Conservation (phyloP, 1,140 invertebrate genomes). For the Parapsyche elsis region DNA sequence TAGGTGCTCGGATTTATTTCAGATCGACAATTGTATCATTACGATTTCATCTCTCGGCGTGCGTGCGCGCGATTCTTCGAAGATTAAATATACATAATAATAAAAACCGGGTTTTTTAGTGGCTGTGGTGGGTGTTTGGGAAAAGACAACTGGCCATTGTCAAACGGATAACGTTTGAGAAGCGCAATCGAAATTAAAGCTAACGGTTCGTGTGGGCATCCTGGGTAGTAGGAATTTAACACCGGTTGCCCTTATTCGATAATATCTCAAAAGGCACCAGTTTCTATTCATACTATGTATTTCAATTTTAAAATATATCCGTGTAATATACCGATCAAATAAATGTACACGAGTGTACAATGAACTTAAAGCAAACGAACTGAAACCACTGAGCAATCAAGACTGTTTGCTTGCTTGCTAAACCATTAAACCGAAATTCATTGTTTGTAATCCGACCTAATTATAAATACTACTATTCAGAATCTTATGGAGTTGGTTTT, state of each 20-base stretch:
- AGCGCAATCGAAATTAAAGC: background rate
- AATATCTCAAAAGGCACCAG: background rate
- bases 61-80: background rate
- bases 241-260: conserved; percentile 6
- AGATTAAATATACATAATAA: no score
- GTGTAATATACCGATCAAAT: background rate
- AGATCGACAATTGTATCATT: background rate
- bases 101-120: no score
- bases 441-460: conserved; percentile 5
- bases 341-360: background rate
- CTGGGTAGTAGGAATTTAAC: conserved; percentile 8
- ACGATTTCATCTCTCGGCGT: background rate
- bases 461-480: background rate
- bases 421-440: conserved; percentile 14
- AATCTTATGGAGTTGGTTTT: background rate
- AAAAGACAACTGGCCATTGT: background rate
- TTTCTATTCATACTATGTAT: background rate
- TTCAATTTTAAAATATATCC: background rate
- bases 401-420: background rate
- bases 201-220: conserved; percentile 2
- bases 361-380: conserved; percentile 17
- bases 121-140: background rate
- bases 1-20: background rate
- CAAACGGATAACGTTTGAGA: background rate
- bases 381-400: background rate